phyloP scores from a whole-genome alignment of 2,888 invertebrate species.

The Eupithecia exiguata region DNA sequence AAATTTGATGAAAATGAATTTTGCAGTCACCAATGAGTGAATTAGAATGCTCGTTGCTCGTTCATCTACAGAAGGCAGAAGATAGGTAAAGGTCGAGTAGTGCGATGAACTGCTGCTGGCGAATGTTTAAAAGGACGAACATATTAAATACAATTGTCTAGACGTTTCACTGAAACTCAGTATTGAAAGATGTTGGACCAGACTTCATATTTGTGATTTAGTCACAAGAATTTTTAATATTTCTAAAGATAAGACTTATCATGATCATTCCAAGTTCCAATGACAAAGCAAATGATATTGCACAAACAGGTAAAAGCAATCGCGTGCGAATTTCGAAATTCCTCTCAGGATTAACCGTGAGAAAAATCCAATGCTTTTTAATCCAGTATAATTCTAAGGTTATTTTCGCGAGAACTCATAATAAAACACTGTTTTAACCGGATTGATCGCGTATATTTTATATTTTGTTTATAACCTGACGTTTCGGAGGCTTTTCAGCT shows the following conservation, averaged over 20 bases:
- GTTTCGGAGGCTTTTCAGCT: no score
- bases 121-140: slow-evolving; percentile 56
- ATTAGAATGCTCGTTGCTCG: slow-evolving; percentile 47
- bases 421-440: no score
- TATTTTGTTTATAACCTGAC: no score
- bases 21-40: slow-evolving; percentile 31
- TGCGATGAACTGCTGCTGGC: slow-evolving; percentile 60
- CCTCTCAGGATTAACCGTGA: neutral
- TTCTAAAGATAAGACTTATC: neutral
- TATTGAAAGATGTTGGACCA: slow-evolving; percentile 43
- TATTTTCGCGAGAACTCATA: no score
- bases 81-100: slow-evolving; percentile 58
- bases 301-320: neutral
- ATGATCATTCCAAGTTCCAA: neutral
- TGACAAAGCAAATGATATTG: neutral
- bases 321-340: neutral
- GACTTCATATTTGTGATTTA: slow-evolving; percentile 28
- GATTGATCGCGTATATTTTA: no score
- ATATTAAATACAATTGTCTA: slow-evolving; percentile 54
- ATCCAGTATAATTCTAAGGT: no score
- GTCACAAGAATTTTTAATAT: neutral
- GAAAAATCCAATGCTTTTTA: neutral
- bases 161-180: slow-evolving; percentile 52
- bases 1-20: slow-evolving; percentile 3
- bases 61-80: slow-evolving; percentile 46